Evolutionary conservation across 2,888 invertebrate genomes (phyloP), one percentile per base, ranked within the genome.

Genomic region (Xylota sylvarum): DNA sequence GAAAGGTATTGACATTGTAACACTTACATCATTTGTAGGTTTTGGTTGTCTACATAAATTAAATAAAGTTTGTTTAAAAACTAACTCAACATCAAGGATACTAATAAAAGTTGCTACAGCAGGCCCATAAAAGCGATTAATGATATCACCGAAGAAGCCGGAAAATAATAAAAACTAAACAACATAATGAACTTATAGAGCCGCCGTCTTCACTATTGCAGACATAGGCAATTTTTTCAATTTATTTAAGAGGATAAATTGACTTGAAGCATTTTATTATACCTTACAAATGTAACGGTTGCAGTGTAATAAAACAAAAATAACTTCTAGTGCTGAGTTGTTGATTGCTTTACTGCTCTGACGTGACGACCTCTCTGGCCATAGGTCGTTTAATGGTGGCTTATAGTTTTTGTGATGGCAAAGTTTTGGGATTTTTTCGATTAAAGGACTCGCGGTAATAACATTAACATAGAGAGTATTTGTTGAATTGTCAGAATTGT

Each of bases 261-360:
- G 56, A 35, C 7, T 23, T 35, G 56, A 56, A 10, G 17, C 7
- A 35, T 35, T 56, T 56, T 56, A 56, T 56, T 56, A 56, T 35
- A 17, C 35, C 56, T 56, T 6, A 52, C 52, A 52, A 52, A 17
- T 56, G 56, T 56, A 56, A 56, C 35, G 56, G 32, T 32, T 56
- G 32, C 32, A 56, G 4, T 56, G 35, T 5, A 35, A 35, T 56
- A 56, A 56, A 56, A 56, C 56, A 17, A 35, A 35, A 35, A 56
- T 35, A 56, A 17, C 14, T 35, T 56, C 32, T 35, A 56, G 35
- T 56, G 56, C 35, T 37, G 52, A 52, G 52, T 52, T 52, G 52
- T 30, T 52, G 52, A 52, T 52, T 52, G 30, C 6, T 52, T 52
- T 52, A 52, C 27, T 52, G 52, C 30, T 30, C 9, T 52, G 50